These are phyloP conservation scores for Saturnia japonica DNA, from an alignment of 2,888 invertebrate species.

Conservation along the genomic window DNA sequence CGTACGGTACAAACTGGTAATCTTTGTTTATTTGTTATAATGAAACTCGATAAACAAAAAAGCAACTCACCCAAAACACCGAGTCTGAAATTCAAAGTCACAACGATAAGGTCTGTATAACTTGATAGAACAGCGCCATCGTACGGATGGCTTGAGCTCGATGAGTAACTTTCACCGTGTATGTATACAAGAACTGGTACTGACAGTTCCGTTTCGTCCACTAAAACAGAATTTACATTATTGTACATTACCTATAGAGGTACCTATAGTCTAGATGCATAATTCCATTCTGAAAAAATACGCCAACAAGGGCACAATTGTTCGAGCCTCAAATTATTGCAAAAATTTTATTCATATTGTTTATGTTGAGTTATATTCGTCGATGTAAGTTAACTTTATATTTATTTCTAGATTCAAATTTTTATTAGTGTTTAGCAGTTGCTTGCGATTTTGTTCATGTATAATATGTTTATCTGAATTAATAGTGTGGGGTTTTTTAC, in stretches of 20 bases:
- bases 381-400: no score
- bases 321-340: no score
- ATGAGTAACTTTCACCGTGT: conserved; percentile 94
- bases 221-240: conserved; percentile 55
- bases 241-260: background rate
- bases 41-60: background rate
- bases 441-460: no score
- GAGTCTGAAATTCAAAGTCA: conserved; percentile 97
- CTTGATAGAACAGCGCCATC: conserved; percentile 97
- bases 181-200: conserved; percentile 92
- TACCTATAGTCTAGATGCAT: background rate
- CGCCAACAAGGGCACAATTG: background rate
- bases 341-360: no score
- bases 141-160: conserved; percentile 97
- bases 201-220: conserved; percentile 77
- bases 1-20: background rate
- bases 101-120: conserved; percentile 95
- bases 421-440: no score
- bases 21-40: background rate
- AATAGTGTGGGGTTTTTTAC: no score
- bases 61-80: conserved; percentile 89
- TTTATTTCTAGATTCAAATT: no score
- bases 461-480: no score
- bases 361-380: no score
- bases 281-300: background rate